Percentiles rank a stretch among this genome's conserved stretches.
Evolutionary conservation across 2,888 invertebrate species (phyloP).

Genomic region (Autographa pulchrina): DNA sequence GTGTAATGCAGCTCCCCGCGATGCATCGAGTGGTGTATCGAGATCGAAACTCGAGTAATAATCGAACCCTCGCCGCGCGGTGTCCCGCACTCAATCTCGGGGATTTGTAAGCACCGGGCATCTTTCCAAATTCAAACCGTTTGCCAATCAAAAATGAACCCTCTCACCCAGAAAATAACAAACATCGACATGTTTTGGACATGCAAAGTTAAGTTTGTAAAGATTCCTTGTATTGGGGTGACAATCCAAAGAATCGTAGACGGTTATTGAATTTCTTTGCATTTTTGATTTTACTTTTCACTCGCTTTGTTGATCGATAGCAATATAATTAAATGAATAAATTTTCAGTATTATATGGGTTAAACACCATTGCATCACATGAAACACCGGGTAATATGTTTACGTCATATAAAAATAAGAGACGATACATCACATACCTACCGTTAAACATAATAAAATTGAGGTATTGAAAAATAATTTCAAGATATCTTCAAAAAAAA

Average conservation of each 20-base stretch:
- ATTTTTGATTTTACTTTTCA: slow-evolving; percentile 83
- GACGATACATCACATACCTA: not conserved
- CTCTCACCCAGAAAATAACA: slow-evolving; percentile 56
- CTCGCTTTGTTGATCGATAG: slow-evolving; percentile 74
- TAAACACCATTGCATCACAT: not conserved
- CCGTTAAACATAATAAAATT: not conserved
- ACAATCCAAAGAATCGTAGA: slow-evolving; percentile 83
- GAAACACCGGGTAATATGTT: too few species aligned
- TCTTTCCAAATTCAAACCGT: slow-evolving; percentile 48
- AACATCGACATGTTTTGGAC: slow-evolving; percentile 9
- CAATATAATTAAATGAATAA: slow-evolving; percentile 60
- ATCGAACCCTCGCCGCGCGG: slow-evolving; percentile 80
- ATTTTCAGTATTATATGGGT: not conserved
- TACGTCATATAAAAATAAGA: too few species aligned
- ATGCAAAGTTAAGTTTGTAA: slow-evolving; percentile 52
- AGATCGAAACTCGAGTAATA: slow-evolving; percentile 82
- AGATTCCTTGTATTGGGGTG: slow-evolving; percentile 79
- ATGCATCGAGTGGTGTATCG: slow-evolving; percentile 85
- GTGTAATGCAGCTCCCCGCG: slow-evolving; percentile 81
- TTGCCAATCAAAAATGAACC: slow-evolving; percentile 62
- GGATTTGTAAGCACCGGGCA: slow-evolving; percentile 77
- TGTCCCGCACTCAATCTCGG: slow-evolving; percentile 84
- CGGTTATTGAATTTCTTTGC: slow-evolving; percentile 87
- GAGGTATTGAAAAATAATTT: too few species aligned
- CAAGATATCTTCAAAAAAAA: too few species aligned